Conservation (phyloP, 2,797 vertebrate species). For the Sphenopsis melanotis region DNA sequence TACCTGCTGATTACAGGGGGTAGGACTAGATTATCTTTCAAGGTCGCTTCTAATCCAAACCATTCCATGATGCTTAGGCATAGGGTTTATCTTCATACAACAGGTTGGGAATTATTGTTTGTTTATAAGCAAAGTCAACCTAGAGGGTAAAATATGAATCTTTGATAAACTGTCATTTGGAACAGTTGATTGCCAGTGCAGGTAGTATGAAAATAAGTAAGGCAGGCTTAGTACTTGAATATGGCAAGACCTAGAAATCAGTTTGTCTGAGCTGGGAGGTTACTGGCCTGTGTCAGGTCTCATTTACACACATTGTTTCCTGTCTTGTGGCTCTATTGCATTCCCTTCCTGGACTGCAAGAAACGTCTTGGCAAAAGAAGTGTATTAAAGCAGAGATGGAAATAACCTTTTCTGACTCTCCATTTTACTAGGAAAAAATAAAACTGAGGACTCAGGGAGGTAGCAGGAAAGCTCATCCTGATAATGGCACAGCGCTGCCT, state of each 20-base stretch:
- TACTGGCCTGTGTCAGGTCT: slow-evolving; percentile 20
- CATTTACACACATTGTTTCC: not conserved
- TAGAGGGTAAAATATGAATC: not conserved
- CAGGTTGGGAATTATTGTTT: not conserved
- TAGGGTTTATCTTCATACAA: not conserved
- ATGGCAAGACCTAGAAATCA: slow-evolving; percentile 30
- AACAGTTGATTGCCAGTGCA: not conserved
- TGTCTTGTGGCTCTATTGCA: not conserved
- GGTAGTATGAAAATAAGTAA: not conserved
- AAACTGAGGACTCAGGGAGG: not conserved
- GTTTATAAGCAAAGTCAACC: not conserved
- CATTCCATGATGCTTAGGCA: not conserved
- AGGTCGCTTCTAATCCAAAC: not conserved
- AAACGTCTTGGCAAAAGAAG: not conserved
- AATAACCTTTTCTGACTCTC: not conserved
- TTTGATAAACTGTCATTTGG: not conserved
- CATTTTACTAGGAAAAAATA: not conserved
- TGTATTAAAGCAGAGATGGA: not conserved
- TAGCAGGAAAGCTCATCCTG: not conserved
- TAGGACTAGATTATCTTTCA: not conserved
- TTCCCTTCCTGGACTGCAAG: not conserved
- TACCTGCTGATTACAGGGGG: not conserved
- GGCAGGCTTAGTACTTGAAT: not conserved
- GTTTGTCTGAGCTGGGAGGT: not conserved
- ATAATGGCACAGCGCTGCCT: not conserved